Evolutionary conservation across 2,888 invertebrate species (phyloP), one percentile per base, ranked within the genome.

Genomic region (Zhengitettix transpicula): DNA sequence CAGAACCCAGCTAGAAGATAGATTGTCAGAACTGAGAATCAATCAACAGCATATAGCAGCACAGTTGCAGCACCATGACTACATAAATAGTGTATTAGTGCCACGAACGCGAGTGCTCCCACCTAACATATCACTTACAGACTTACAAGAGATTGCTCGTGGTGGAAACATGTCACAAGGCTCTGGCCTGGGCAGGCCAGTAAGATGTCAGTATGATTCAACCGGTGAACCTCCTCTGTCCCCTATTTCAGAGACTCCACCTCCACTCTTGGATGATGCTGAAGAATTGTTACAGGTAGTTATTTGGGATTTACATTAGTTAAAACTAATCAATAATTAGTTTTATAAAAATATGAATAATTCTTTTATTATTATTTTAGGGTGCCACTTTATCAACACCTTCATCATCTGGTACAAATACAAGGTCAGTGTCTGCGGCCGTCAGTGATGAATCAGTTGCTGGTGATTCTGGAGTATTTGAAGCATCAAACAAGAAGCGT

Each of bases 381-480:
- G 63, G 59, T 14, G 60, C 58, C 15, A 55, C 59, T 12, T 42
- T 61, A 9, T 59, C 58, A 10, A 59, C 63, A 15, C 61, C 63
- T 7, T 57, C 58, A 2, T 67, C 68, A 62, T 72, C 78, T 68
- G 88, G 88, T 58, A 88, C 88, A 57, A 89, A 89, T 70, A 90
- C 89, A 64, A 81, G 89, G 70, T 90, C 91, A 44, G 94, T 96
- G 55, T 95, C 95, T 17, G 95, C 96, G 51, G 95, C 96, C 44
- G 95, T 95, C 16, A 95, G 95, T 72, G 95, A 96, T 72, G 97
- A 97, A 72, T 95, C 94, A 55, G 95, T 97, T 62, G 95, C 97
- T 53, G 96, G 96, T 0, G 93, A 94, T 71, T 92, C 90, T 0
- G 92, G 92, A 0, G 92, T 93, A 17, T 93, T 92, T 69, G 92